Evolutionary conservation across 2,797 vertebrate species (phyloP).

Genomic region (Rousettus madagascariensis): DNA sequence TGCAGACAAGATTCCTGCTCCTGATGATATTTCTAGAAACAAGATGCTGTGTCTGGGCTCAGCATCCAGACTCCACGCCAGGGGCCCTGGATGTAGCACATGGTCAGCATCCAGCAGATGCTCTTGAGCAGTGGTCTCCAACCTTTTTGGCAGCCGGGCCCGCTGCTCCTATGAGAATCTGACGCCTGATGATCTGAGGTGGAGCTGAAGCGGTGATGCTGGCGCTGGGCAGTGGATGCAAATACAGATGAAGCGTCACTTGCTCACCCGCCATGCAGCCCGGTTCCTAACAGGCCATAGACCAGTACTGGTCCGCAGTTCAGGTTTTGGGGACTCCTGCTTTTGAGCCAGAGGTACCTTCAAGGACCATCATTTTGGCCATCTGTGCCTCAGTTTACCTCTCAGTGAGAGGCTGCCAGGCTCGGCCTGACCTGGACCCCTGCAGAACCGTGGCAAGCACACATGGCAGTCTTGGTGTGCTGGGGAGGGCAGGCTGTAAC

Average conservation of each 20-base stretch:
- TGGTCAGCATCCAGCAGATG: neutral
- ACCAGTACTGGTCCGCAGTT: too few species aligned
- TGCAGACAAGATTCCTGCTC: neutral
- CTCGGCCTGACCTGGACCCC: neutral
- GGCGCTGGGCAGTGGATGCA: too few species aligned
- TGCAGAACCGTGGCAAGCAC: neutral
- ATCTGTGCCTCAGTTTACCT: neutral
- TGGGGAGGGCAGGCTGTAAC: slow-evolving; percentile 55
- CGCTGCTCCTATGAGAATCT: too few species aligned
- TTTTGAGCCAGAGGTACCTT: neutral
- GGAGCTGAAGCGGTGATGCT: too few species aligned
- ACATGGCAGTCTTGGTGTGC: neutral
- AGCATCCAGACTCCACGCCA: neutral
- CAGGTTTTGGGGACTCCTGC: too few species aligned
- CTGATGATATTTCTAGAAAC: neutral
- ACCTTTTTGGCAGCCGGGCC: too few species aligned
- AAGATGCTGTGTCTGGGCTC: neutral
- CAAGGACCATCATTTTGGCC: neutral
- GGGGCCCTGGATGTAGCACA: neutral
- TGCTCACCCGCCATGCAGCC: too few species aligned
- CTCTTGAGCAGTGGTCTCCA: neutral
- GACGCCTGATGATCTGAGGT: too few species aligned
- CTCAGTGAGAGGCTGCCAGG: neutral
- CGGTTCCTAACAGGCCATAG: too few species aligned
- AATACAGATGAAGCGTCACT: too few species aligned